A percentile compares a stretch with the other conserved stretches of the same genome.
Conservation (phyloP, 2,113 vertebrate species). For the Rhinopithecus roxellana region DNA sequence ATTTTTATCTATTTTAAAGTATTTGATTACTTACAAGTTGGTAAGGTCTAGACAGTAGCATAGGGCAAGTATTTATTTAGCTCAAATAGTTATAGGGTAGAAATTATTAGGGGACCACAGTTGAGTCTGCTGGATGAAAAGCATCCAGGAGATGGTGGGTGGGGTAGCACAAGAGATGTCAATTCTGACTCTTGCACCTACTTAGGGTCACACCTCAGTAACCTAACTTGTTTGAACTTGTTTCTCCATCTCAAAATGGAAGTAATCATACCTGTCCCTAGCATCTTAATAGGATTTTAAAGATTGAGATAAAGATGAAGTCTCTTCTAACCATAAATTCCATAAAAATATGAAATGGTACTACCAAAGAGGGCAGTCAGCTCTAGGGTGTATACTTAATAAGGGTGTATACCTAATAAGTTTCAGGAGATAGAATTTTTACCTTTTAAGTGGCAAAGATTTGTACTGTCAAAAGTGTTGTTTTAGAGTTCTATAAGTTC, state of each 20-base stretch:
- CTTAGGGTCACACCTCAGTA: neutral
- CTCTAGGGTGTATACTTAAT: neutral
- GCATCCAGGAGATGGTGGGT: neutral
- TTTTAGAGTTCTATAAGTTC: neutral
- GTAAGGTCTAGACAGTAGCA: neutral
- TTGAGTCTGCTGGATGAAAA: neutral
- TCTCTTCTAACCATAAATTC: neutral
- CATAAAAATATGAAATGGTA: neutral
- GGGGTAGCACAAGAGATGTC: too few species aligned
- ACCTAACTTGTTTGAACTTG: neutral
- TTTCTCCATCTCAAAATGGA: constrained; percentile 34
- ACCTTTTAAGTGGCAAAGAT: neutral
- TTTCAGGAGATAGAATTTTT: neutral
- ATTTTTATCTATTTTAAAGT: neutral
- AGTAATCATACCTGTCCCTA: neutral
- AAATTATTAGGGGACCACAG: neutral
- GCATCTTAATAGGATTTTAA: constrained; percentile 10
- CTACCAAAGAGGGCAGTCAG: neutral
- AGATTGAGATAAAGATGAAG: constrained; percentile 20
- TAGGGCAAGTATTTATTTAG: neutral
- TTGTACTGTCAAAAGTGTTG: neutral
- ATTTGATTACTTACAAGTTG: neutral
- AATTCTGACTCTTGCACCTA: neutral
- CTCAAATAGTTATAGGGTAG: neutral
- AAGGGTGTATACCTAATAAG: neutral